Conservation (phyloP, 2,113 vertebrate species). For the Carassius carassius region DNA sequence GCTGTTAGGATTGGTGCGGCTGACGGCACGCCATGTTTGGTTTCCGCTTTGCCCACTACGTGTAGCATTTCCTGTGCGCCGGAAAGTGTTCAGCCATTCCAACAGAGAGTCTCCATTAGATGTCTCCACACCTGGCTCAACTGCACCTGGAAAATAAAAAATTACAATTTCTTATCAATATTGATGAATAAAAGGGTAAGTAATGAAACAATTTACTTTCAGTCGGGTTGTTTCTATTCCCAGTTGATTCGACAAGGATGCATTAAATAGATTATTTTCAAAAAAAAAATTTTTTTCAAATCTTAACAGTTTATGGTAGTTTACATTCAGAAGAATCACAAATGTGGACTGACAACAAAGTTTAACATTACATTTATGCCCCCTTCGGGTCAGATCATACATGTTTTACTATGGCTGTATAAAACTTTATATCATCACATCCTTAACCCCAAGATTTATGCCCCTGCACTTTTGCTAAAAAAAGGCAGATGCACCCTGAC, state of each 20-base stretch:
- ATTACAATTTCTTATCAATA: not conserved
- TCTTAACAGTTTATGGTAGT: not conserved
- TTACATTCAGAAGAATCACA: not conserved
- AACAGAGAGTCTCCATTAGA: slow-evolving; percentile 87
- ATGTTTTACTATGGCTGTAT: not conserved
- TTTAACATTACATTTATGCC: not conserved
- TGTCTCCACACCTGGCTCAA: slow-evolving; percentile 78
- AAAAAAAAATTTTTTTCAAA: not conserved
- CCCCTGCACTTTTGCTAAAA: not conserved
- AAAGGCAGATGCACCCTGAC: not conserved
- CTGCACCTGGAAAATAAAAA: slow-evolving; percentile 74
- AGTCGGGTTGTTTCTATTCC: not conserved
- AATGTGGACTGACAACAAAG: not conserved
- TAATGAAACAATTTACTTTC: not conserved
- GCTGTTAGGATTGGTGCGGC: slow-evolving; percentile 90
- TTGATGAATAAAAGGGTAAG: not conserved
- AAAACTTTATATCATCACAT: not conserved
- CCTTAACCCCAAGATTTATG: not conserved
- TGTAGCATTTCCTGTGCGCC: slow-evolving; percentile 88
- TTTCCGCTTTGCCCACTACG: slow-evolving; percentile 93
- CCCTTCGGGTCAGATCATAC: not conserved
- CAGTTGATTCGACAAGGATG: not conserved
- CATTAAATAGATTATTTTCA: not conserved
- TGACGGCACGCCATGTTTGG: slow-evolving; percentile 94
- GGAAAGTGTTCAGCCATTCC: slow-evolving; percentile 91